These are phyloP conservation scores for Eubucco bourcierii DNA, from an alignment of 2,113 vertebrate species.

Conservation along the genomic window DNA sequence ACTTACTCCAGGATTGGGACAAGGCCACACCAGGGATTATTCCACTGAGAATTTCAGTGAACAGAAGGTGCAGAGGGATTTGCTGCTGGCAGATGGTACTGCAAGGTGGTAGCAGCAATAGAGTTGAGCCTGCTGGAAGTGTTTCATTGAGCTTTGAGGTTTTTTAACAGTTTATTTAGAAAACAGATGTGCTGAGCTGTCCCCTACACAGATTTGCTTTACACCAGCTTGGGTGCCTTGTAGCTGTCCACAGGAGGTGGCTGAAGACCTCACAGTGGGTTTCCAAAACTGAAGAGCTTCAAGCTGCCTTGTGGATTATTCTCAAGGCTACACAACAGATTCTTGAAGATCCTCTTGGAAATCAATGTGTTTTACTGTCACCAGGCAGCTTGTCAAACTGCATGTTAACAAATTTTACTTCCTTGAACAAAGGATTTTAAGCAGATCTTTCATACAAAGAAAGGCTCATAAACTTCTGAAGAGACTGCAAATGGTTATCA, in stretches of 20 bases:
- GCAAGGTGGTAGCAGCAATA: not conserved
- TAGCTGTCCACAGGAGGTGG: not conserved
- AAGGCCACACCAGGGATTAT: not conserved
- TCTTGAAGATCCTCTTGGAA: not conserved
- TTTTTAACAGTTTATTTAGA: not conserved
- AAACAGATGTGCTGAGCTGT: not conserved
- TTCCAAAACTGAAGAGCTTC: not conserved
- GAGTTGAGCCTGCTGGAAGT: not conserved
- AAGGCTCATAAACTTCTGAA: not conserved
- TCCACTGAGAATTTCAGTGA: not conserved
- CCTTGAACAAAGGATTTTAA: not conserved
- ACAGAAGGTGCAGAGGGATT: not conserved
- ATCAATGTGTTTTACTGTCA: not conserved
- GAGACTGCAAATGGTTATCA: slow-evolving; percentile 11
- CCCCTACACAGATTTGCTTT: not conserved
- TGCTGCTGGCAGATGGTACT: not conserved
- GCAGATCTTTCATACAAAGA: not conserved
- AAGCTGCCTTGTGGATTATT: not conserved
- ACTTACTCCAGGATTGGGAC: not conserved
- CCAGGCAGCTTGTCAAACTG: not conserved
- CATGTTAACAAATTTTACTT: not conserved
- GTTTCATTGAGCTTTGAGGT: not conserved
- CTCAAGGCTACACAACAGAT: not conserved
- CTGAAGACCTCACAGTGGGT: not conserved
- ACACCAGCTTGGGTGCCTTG: not conserved